Conservation (phyloP, 2,797 vertebrate species). For the Coracias cyanogaster region DNA sequence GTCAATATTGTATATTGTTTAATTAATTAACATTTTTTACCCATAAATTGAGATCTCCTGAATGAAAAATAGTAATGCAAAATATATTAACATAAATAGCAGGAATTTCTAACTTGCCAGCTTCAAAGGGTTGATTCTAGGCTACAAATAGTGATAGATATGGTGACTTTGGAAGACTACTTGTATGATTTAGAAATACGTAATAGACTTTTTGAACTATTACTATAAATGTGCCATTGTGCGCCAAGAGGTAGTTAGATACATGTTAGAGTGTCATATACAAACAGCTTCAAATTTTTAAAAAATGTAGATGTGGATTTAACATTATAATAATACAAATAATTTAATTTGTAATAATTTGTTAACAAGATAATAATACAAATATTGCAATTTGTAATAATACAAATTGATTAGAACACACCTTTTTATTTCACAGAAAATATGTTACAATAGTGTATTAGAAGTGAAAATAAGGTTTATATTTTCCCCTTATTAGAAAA, state of each 20-base stretch:
- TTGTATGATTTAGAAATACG: not conserved
- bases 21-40: not conserved
- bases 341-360: too few species aligned
- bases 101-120: not conserved
- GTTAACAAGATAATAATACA: too few species aligned
- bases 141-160: not conserved
- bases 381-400: not conserved
- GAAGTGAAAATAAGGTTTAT: constrained; percentile 1
- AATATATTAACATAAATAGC: not conserved
- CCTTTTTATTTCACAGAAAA: not conserved
- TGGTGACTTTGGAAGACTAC: not conserved
- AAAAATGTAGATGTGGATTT: not conserved
- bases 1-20: not conserved
- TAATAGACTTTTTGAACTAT: not conserved
- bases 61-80: not conserved
- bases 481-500: constrained; percentile 16
- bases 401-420: not conserved
- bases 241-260: not conserved
- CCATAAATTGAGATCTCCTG: not conserved
- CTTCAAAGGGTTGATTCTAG: not conserved
- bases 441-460: not conserved
- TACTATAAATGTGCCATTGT: not conserved
- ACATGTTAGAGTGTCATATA: not conserved
- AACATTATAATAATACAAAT: not conserved
- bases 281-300: not conserved